Conservation (phyloP, 2,113 vertebrate genomes). For the Stegostoma tigrinum region DNA sequence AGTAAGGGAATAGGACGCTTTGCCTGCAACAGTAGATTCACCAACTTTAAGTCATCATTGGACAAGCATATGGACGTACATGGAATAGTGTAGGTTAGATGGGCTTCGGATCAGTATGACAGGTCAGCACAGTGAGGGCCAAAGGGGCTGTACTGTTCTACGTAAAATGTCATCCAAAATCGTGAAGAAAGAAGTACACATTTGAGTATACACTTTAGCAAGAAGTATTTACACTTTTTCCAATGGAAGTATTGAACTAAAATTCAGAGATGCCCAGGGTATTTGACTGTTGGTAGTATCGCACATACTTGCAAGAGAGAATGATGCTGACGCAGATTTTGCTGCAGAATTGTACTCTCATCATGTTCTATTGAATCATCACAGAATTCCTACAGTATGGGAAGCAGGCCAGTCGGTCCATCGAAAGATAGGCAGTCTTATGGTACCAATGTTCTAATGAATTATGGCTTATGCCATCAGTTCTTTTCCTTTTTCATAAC, state of each 20-base stretch:
- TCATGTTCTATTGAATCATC: neutral
- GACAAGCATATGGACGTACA: too few species aligned
- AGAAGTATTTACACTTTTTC: neutral
- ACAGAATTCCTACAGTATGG: too few species aligned
- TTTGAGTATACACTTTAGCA: neutral
- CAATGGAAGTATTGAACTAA: neutral
- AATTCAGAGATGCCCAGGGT: neutral
- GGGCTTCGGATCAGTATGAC: too few species aligned
- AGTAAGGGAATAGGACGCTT: too few species aligned
- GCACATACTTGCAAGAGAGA: neutral
- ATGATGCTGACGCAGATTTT: neutral
- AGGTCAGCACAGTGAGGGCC: too few species aligned
- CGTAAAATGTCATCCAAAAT: too few species aligned
- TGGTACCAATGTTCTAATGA: too few species aligned
- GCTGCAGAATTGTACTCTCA: neutral
- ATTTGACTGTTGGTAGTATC: neutral
- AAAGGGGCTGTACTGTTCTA: too few species aligned
- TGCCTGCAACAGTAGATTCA: too few species aligned
- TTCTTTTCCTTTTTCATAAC: neutral
- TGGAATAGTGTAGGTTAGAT: too few species aligned
- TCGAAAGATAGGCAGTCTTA: neutral
- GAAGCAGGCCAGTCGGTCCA: too few species aligned
- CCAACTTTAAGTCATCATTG: too few species aligned
- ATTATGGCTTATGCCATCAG: neutral
- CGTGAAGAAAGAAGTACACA: neutral